phyloP scores from a whole-genome alignment of 2,888 invertebrate genomes.

The Pachydiplax longipennis region DNA sequence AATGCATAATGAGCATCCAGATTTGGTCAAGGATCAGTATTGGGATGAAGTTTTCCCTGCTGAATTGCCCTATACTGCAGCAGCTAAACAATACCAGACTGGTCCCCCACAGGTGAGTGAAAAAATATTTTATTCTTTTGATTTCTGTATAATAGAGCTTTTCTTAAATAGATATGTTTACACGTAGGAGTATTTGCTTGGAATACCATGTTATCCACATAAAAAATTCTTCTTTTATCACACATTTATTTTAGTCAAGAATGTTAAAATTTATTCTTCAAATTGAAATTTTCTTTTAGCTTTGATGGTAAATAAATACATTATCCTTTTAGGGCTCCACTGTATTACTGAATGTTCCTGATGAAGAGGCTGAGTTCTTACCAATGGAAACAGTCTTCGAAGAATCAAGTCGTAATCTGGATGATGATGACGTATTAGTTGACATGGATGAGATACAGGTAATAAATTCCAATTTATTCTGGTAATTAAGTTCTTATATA shows the following conservation, averaged over 20 bases:
- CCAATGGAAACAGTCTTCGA: constrained; percentile 48
- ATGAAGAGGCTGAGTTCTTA: constrained; percentile 51
- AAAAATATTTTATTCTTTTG: no score
- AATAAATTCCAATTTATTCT: background rate
- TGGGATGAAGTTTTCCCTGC: constrained; percentile 59
- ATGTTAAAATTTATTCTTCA: no score
- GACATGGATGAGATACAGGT: constrained; percentile 48
- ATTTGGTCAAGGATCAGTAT: constrained; percentile 59
- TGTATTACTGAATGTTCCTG: constrained; percentile 52
- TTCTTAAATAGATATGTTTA: no score
- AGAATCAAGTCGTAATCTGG: background rate
- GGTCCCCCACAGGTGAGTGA: constrained; percentile 57
- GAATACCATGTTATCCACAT: no score
- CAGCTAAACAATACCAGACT: constrained; percentile 59
- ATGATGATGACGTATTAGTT: constrained; percentile 46
- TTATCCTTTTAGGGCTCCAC: constrained; percentile 55
- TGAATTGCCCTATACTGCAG: constrained; percentile 61
- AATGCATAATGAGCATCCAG: constrained; percentile 59
- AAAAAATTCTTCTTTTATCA: no score
- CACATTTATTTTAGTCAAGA: no score
- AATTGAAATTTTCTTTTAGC: no score
- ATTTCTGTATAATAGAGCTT: no score
- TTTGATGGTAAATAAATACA: background rate
- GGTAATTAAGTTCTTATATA: background rate
- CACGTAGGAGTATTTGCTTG: no score